Percentiles rank a stretch among this genome's conserved stretches.
Conservation (phyloP, 2,888 invertebrate species). For the Andricus curvator region DNA sequence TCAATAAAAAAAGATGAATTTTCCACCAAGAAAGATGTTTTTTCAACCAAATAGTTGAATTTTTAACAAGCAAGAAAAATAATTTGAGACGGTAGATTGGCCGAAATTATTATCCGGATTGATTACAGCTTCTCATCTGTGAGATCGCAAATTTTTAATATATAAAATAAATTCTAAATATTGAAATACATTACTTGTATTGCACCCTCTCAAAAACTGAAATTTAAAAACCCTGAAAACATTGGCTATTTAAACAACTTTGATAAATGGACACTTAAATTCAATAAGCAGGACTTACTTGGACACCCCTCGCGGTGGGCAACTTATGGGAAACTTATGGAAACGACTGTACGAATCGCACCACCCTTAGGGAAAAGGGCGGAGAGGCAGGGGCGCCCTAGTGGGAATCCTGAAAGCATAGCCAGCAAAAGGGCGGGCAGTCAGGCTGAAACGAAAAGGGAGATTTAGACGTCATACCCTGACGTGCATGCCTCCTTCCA, state of each 20-base stretch:
- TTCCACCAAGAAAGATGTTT: too few species aligned
- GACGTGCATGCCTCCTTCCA: slow-evolving; percentile 67
- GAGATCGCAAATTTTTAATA: too few species aligned
- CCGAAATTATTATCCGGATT: too few species aligned
- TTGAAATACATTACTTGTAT: too few species aligned
- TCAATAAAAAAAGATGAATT: too few species aligned
- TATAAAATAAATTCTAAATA: too few species aligned
- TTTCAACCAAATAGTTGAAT: too few species aligned
- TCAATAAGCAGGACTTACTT: background rate
- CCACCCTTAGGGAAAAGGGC: slow-evolving; percentile 62
- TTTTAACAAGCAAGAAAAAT: too few species aligned
- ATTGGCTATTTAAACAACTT: background rate
- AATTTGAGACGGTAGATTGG: too few species aligned
- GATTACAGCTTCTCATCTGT: too few species aligned
- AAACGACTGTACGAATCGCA: slow-evolving; percentile 62
- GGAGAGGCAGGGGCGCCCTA: slow-evolving; percentile 61
- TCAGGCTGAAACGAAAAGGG: slow-evolving; percentile 72
- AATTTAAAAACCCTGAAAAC: background rate
- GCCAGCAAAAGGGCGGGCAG: slow-evolving; percentile 75
- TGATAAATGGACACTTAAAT: slow-evolving; percentile 23
- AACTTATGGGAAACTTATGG: slow-evolving; percentile 47
- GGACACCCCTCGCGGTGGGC: background rate
- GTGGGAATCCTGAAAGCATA: slow-evolving; percentile 64
- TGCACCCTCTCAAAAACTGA: background rate
- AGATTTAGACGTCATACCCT: slow-evolving; percentile 77